Base-by-base conservation (phyloP, 2,113 vertebrate genomes). In the Plestiodon gilberti region DNA sequence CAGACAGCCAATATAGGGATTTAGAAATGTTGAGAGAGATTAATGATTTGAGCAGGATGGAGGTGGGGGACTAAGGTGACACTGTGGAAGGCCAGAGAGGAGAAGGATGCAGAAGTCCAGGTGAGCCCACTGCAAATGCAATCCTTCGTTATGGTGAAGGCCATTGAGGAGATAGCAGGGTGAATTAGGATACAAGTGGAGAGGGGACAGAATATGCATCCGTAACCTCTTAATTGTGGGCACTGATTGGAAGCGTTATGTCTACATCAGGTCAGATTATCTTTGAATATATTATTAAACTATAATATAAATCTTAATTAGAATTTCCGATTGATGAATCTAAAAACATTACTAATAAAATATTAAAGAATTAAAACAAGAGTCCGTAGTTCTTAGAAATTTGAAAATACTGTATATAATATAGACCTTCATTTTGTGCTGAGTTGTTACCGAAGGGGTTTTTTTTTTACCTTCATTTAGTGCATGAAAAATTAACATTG, bases 281-380 rank as follows among this genome's bases (percentile, higher is more conserved):
- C 23, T n/a, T 67, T 61, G 88, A 67, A 40, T 86, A 13, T 88
- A 82, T 86, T 76, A 10, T 64, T 87, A 83, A n/a, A 82, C 7
- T 17, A 30, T 83, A 86, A 80, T 23, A 48, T 3, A 3, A 79
- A 83, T 91, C 84, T 84, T 76, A 85, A 89, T 91, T 89, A 87
- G 89, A 55, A 1, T 18, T 87, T 90, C 78, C 30, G 77, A 28
- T 15, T 61, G 77, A 87, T 90, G 62, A 75, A 15, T 90, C 84
- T 82, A 62, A 22, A 70, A 91, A 6, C 69, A 75, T 1, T 81
- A 62, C 1, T 85, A 91, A 52, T 79, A 85, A 57, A 87, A 88
- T 43, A 87, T 10, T 15, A 73, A 87, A 78, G 76, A 78, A 88
- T 78, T 65, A 64, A 79, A 84, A 70, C 30, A 73, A n/a, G 40